Evolutionary conservation across 2,888 invertebrate species (phyloP).

Genomic region (Apotomis turbidana): DNA sequence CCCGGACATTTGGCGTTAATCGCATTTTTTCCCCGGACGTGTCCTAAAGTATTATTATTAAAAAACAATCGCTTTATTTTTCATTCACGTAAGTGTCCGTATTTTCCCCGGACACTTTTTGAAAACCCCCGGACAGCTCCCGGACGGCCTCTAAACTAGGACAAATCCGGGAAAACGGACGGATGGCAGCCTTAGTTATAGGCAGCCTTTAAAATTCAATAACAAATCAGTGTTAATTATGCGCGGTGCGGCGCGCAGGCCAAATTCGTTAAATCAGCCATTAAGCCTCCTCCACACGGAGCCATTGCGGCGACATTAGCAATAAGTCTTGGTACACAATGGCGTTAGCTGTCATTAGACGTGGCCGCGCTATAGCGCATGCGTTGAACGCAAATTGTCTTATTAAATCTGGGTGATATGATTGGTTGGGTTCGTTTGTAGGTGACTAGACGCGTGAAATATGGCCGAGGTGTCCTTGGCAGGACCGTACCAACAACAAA

Average conservation of each 20-base stretch:
- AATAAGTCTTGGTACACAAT: conserved; percentile 70
- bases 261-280: conserved; percentile 64
- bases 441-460: conserved; percentile 13
- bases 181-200: conserved; percentile 15
- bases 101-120: no score
- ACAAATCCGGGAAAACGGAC: no score
- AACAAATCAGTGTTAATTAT: conserved; percentile 58
- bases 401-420: conserved; percentile 59
- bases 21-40: no score
- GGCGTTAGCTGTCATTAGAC: conserved; percentile 68
- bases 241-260: conserved; percentile 51
- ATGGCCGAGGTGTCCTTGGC: conserved; percentile 10
- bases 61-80: no score
- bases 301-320: conserved; percentile 62
- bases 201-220: conserved; percentile 58
- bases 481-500: background rate
- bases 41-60: no score
- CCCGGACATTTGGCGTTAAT: no score
- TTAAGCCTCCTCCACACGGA: conserved; percentile 66
- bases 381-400: conserved; percentile 73
- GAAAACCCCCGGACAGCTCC: no score
- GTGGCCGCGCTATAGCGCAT: conserved; percentile 66
- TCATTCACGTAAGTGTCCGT: no score
- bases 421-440: conserved; percentile 31
- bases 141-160: no score